Evolutionary conservation across 2,888 invertebrate genomes (phyloP), one percentile per base, ranked within the genome.

Genomic region (Glaucopsyche alexis): DNA sequence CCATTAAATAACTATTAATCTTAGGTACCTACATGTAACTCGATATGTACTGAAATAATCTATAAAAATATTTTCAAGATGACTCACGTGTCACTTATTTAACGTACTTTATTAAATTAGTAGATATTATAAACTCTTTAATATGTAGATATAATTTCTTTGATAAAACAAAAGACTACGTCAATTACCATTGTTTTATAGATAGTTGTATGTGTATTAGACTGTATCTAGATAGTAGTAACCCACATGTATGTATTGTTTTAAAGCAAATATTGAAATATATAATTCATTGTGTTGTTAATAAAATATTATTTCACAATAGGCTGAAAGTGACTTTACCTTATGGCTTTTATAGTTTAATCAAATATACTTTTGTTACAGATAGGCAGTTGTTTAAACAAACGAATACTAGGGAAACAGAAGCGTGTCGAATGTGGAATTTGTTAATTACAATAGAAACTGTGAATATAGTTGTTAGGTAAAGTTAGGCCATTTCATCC

Each of bases 131-230:
- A n/a, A n/a, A 65, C 38, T 38, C 9, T 6, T 29, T 49, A 11
- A 19, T 49, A 69, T 47, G 11, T 69, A 29, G 29, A 29, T 29
- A 40, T 16, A 16, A 14, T 42, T 65, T 65, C n/a, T 9, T 65
- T 65, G 6, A n/a, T 9, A 42, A 45, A 49, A 69, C 69, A 69
- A 69, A 47, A 69, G 69, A 8, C 47, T 69, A 49, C 69, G 69
- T 69, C 47, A 69, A 19, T 69, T 47, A 69, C 69, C 8, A 47
- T 69, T 69, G 69, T 67, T 67, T 67, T 47, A 16, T 67, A n/a
- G n/a, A n/a, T n/a, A n/a, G n/a, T n/a, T n/a, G n/a, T n/a, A n/a
- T n/a, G n/a, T n/a, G n/a, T n/a, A n/a, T n/a, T n/a, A n/a, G n/a
- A n/a, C n/a, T n/a, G n/a, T n/a, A 8, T 6, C 42, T 42, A 7